phyloP scores from a whole-genome alignment of 2,113 vertebrate genomes.

The Pelvicachromis taeniatus region DNA sequence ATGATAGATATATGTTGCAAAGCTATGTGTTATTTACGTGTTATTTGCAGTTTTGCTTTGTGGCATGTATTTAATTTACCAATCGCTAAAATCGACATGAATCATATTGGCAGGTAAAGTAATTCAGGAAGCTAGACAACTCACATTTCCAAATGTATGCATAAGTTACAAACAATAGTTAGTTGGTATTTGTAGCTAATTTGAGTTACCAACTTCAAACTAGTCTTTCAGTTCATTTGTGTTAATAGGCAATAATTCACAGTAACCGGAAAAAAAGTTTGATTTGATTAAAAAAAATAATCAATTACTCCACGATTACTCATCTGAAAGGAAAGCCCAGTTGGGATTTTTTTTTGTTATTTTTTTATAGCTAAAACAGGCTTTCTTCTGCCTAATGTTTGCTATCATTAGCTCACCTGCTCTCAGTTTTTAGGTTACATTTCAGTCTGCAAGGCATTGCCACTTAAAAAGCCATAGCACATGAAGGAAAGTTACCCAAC shows the following conservation, averaged over 20 bases:
- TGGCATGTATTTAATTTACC: neutral
- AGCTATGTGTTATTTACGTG: neutral
- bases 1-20: neutral
- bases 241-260: neutral
- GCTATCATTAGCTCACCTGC: neutral
- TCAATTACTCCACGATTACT: neutral
- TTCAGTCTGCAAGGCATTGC: neutral
- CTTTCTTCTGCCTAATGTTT: neutral
- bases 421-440: neutral
- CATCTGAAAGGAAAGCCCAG: too few species aligned
- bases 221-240: neutral
- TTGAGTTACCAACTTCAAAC: neutral
- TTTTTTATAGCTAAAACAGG: too few species aligned
- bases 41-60: neutral
- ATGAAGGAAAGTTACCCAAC: neutral
- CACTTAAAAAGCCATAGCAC: neutral
- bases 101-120: neutral
- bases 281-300: neutral
- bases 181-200: neutral
- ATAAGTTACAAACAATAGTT: neutral
- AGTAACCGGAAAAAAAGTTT: neutral
- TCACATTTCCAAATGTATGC: neutral
- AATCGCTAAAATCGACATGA: neutral
- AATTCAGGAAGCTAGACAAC: neutral
- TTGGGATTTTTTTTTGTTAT: too few species aligned